A percentile compares a stretch with the other conserved stretches of the same genome.
Conservation (phyloP, 2,797 vertebrate genomes). For the Tamandua tetradactyla region DNA sequence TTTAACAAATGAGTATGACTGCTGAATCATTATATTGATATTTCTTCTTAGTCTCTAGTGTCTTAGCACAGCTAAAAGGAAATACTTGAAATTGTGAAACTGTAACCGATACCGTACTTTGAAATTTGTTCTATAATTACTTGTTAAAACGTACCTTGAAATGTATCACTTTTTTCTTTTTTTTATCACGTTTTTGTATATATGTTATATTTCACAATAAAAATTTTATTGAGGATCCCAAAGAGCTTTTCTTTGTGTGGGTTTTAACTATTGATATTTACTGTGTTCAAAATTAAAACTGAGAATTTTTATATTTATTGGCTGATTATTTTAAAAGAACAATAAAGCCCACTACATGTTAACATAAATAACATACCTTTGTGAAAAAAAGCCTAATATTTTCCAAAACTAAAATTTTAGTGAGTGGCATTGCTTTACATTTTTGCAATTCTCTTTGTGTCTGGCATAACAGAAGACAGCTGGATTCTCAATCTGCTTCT, state of each 20-base stretch:
- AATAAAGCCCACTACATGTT: constrained; percentile 7
- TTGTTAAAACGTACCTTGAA: no score
- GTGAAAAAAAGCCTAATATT: constrained; percentile 34
- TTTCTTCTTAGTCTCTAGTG: no score
- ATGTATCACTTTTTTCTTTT: no score
- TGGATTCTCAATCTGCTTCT: background rate
- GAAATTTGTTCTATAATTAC: no score
- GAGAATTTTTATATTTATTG: background rate
- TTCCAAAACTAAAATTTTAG: constrained; percentile 15
- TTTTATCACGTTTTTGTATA: no score
- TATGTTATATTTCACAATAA: no score
- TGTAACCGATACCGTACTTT: no score
- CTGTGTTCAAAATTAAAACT: constrained; percentile 29
- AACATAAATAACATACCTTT: constrained; percentile 23
- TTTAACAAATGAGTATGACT: no score
- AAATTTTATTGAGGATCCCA: background rate
- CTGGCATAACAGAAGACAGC: constrained; percentile 26
- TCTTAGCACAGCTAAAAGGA: no score
- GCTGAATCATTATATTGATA: no score
- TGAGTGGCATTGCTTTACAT: constrained; percentile 10
- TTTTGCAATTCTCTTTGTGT: constrained; percentile 38
- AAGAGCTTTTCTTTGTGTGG: constrained; percentile 15
- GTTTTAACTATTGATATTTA: constrained; percentile 25
- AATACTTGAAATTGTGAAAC: no score
- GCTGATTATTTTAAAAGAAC: constrained; percentile 44